Conservation (phyloP, 2,888 invertebrate genomes). For the Coleophora flavipennella region DNA sequence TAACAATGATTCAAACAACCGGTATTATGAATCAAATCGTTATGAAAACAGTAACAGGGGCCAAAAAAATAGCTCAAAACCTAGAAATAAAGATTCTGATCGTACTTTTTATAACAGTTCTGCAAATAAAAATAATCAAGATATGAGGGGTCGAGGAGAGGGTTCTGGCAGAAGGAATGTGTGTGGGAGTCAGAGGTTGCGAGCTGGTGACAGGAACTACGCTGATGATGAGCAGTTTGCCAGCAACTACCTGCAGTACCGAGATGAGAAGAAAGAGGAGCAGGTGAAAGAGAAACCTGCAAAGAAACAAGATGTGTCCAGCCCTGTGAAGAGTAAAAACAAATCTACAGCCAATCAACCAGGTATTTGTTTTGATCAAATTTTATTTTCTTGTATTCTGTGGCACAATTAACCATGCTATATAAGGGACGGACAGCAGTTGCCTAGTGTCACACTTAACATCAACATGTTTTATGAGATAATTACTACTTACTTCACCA, state of each 20-base stretch:
- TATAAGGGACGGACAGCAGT: too few relatives aligned
- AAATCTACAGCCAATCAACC: conserved; percentile 32
- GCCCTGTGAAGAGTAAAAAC: conserved; percentile 36
- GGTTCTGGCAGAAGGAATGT: conserved; percentile 39
- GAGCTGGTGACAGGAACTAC: conserved; percentile 35
- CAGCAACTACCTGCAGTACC: conserved; percentile 40
- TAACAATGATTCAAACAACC: conserved; percentile 12
- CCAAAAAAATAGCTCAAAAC: conserved; percentile 43
- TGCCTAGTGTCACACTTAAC: too few relatives aligned
- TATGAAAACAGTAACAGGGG: conserved; percentile 29
- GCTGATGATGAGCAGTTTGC: conserved; percentile 61
- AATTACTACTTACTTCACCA: too few relatives aligned
- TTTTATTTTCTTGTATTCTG: too few relatives aligned
- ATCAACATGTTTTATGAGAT: too few relatives aligned
- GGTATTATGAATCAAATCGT: conserved; percentile 12
- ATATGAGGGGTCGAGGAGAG: conserved; percentile 44
- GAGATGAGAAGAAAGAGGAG: conserved; percentile 27
- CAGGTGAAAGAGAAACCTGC: conserved; percentile 8
- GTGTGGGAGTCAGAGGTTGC: conserved; percentile 45
- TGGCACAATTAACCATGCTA: too few relatives aligned
- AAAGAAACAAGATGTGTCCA: conserved; percentile 30
- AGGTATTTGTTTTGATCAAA: not conserved
- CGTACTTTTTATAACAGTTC: conserved; percentile 58
- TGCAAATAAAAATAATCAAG: conserved; percentile 46
- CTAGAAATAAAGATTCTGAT: conserved; percentile 47